A percentile compares a stretch with the other conserved stretches of the same genome.
phyloP scores from a whole-genome alignment of 2,113 vertebrate species.

The Sinocyclocheilus anophthalmus region DNA sequence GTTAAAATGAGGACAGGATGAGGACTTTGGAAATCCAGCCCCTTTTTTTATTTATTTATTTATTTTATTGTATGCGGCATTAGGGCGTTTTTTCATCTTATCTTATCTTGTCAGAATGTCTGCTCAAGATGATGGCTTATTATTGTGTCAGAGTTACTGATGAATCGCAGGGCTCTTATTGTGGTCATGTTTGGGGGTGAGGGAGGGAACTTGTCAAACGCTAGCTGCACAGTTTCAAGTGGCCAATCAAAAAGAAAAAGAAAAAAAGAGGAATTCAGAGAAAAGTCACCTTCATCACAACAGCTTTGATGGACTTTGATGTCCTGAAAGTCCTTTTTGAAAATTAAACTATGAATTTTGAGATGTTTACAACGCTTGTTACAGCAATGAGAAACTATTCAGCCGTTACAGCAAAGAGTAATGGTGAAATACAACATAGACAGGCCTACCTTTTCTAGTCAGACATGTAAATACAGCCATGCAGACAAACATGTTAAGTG shows the following conservation, averaged over 20 bases:
- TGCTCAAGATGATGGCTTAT: slow-evolving; percentile 20
- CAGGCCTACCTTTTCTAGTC: not conserved
- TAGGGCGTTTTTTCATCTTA: not conserved
- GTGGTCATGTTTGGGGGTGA: not conserved
- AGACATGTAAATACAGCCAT: not conserved
- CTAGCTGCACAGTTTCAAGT: not conserved
- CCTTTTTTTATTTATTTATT: not conserved
- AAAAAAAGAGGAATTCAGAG: not conserved
- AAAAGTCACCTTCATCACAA: not conserved
- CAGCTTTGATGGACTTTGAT: not conserved
- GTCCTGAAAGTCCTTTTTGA: not conserved
- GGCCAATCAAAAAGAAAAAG: not conserved
- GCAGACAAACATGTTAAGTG: not conserved
- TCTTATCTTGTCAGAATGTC: not conserved
- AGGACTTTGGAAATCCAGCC: not conserved
- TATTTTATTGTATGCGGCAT: not conserved
- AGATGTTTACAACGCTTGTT: not conserved
- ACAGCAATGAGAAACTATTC: not conserved
- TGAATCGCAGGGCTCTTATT: not conserved
- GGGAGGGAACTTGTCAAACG: not conserved
- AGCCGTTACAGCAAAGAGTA: not conserved
- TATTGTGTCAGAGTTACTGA: slow-evolving; percentile 19
- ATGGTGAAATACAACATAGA: not conserved
- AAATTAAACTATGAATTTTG: not conserved
- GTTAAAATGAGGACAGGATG: not conserved